A percentile compares a stretch with the other conserved stretches of the same genome.
Evolutionary conservation across 2,888 invertebrate species (phyloP).

Genomic region (Ectemnius cavifrons): DNA sequence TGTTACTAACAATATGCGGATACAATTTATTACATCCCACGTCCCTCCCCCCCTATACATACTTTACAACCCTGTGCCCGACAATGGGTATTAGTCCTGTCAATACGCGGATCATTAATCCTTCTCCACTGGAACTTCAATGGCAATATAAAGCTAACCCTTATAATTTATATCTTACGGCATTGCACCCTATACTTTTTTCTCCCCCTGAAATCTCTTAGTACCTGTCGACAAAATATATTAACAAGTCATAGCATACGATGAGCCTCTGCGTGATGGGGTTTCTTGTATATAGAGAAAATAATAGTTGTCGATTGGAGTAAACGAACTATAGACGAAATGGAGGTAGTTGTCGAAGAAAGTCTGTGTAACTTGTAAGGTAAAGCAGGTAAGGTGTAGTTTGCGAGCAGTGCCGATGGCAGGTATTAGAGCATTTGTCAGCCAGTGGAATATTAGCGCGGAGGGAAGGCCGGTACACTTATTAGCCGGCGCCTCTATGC

Average conservation of each 20-base stretch:
- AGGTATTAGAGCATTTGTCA: slow-evolving; percentile 76
- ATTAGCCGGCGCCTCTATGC: slow-evolving; percentile 71
- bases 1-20: slow-evolving; percentile 20
- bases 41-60: not conserved
- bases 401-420: slow-evolving; percentile 69
- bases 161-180: too few species aligned
- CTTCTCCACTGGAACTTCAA: not conserved
- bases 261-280: too few species aligned
- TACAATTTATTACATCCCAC: slow-evolving; percentile 21
- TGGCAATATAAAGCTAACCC: not conserved
- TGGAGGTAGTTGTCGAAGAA: too few species aligned
- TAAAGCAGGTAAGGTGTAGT: slow-evolving; percentile 21
- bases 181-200: too few species aligned
- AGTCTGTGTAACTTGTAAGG: too few species aligned
- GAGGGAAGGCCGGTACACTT: slow-evolving; percentile 57
- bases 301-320: too few species aligned
- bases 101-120: slow-evolving; percentile 28
- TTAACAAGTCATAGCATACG: too few species aligned
- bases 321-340: too few species aligned
- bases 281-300: too few species aligned
- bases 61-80: not conserved
- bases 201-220: too few species aligned
- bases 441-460: slow-evolving; percentile 69
- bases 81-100: slow-evolving; percentile 24
- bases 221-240: too few species aligned